These are phyloP conservation scores for Enchytraeus crypticus DNA, from an alignment of 2,888 invertebrate species.

Conservation along the genomic window DNA sequence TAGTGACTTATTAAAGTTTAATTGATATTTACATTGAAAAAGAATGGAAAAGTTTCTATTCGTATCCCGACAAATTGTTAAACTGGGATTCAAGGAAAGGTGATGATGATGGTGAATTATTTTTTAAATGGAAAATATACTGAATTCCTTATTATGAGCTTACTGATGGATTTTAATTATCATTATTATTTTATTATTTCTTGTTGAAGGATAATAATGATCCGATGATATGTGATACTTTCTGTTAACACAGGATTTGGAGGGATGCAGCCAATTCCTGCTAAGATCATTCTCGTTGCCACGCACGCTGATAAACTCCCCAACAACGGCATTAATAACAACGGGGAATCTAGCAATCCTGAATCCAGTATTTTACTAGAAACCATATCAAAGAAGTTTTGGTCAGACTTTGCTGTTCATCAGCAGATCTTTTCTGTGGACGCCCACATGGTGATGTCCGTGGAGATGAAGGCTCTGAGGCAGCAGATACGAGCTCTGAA, in stretches of 20 bases:
- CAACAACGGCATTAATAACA: constrained; percentile 52
- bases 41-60: no score
- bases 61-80: no score
- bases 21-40: no score
- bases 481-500: constrained; percentile 54
- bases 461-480: constrained; percentile 58
- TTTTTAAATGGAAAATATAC: no score
- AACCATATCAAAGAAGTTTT: constrained; percentile 49
- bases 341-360: constrained; percentile 56
- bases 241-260: constrained; percentile 55
- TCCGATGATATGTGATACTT: no score
- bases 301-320: constrained; percentile 58
- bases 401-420: constrained; percentile 56
- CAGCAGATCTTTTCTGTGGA: constrained; percentile 58
- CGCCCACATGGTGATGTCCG: constrained; percentile 57
- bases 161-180: no score
- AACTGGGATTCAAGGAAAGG: no score
- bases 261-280: constrained; percentile 53
- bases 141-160: no score
- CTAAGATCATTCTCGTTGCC: constrained; percentile 56
- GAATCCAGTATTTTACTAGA: constrained; percentile 19
- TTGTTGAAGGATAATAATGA: no score
- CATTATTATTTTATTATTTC: no score
- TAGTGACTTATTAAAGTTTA: no score
- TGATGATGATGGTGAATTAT: no score